Conservation (phyloP, 2,888 invertebrate genomes). For the Temnothorax ravouxi region DNA sequence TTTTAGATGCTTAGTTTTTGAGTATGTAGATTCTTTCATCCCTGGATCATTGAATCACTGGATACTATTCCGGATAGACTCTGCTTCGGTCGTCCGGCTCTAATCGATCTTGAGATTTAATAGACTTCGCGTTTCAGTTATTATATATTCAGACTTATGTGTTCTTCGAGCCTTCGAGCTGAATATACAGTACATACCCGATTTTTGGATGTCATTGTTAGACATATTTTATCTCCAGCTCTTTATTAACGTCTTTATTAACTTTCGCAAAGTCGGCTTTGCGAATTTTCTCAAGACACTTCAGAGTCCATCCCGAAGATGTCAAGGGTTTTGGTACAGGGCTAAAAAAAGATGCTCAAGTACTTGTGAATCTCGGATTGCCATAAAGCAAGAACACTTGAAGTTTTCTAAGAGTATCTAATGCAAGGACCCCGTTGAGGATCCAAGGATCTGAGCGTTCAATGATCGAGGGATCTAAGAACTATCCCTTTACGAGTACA, state of each 20-base stretch:
- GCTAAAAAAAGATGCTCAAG: not conserved
- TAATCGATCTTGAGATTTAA: not conserved
- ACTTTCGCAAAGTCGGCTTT: not conserved
- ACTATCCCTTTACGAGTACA: conserved; percentile 10
- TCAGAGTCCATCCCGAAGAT: not conserved
- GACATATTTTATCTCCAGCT: not conserved
- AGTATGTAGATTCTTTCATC: conserved; percentile 11
- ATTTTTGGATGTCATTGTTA: not conserved
- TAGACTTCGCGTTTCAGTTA: conserved; percentile 4
- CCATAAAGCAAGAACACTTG: not conserved
- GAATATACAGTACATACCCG: not conserved
- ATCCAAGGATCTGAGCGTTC: not conserved
- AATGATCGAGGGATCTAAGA: conserved; percentile 35
- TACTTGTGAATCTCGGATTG: not conserved
- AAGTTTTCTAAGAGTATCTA: conserved; percentile 15
- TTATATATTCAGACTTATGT: not conserved
- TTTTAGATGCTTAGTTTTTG: conserved; percentile 29
- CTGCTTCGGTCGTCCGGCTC: not conserved
- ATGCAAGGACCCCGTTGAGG: not conserved
- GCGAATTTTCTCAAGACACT: not conserved
- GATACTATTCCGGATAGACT: conserved; percentile 4
- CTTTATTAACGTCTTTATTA: not conserved
- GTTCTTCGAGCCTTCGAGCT: not conserved
- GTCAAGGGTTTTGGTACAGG: not conserved
- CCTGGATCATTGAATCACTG: conserved; percentile 18